Percentiles rank a stretch among this genome's conserved stretches.
These are phyloP conservation scores for Tenebrosternarchus preto DNA, from an alignment of 2,113 vertebrate genomes.

Conservation along the genomic window DNA sequence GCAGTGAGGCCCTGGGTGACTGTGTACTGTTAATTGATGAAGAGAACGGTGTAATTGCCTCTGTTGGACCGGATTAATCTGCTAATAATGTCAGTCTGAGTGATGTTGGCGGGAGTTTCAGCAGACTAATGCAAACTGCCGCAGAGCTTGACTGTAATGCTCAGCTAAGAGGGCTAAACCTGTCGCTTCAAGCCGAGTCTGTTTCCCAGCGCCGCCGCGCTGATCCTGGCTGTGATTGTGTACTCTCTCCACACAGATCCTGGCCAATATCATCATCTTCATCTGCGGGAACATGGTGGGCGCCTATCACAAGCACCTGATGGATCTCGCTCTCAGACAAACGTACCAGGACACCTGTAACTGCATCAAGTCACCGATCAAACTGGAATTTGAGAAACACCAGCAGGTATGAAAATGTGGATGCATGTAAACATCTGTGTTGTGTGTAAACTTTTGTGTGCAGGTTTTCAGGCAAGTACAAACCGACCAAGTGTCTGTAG, in stretches of 20 bases:
- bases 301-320: constrained; percentile 95
- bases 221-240: background rate
- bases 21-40: constrained; percentile 45
- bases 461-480: background rate
- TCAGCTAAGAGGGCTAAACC: constrained; percentile 11
- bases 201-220: background rate
- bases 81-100: constrained; percentile 49
- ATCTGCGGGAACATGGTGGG: constrained; percentile 94
- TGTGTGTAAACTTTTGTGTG: background rate
- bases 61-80: constrained; percentile 52
- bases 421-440: background rate
- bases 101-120: constrained; percentile 42
- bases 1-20: constrained; percentile 48
- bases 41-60: constrained; percentile 47
- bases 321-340: constrained; percentile 93
- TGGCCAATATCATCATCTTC: constrained; percentile 96
- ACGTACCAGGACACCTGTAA: constrained; percentile 97
- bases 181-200: constrained; percentile 4
- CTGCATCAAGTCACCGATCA: constrained; percentile 97
- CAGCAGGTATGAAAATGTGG: constrained; percentile 83
- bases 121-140: constrained; percentile 49
- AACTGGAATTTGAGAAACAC: constrained; percentile 95
- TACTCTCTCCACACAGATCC: constrained; percentile 73
- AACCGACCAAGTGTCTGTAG: background rate
- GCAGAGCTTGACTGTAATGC: constrained; percentile 7